Conservation (phyloP, 2,113 vertebrate genomes). For the Emydocephalus ijimae region DNA sequence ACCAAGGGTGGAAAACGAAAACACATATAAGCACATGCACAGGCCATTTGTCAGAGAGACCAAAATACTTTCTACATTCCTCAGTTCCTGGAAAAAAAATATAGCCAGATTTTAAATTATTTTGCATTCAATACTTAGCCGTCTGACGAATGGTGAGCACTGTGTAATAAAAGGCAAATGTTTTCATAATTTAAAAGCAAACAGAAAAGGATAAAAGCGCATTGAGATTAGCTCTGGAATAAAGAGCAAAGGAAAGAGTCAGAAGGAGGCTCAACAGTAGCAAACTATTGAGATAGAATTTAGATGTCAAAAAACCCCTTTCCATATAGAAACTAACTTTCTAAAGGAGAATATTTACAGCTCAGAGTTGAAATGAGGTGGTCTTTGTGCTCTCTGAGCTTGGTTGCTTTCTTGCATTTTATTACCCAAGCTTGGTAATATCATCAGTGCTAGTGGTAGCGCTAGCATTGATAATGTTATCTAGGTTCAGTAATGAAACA, state of each 20-base stretch:
- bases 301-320: not conserved
- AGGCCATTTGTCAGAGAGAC: constrained; percentile 1
- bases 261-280: not conserved
- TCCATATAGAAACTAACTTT: not conserved
- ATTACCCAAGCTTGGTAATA: not conserved
- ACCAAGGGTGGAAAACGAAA: not conserved
- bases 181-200: constrained; percentile 18
- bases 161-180: constrained; percentile 25
- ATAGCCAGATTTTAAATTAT: constrained; percentile 7
- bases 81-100: constrained; percentile 14
- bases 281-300: not conserved
- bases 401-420: not conserved
- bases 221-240: not conserved
- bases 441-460: not conserved
- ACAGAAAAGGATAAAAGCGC: not conserved
- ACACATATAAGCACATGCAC: not conserved
- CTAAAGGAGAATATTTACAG: not conserved
- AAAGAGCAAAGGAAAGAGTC: not conserved
- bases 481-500: not conserved
- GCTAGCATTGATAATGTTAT: not conserved
- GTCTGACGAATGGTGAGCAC: not conserved
- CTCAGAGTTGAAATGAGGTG: not conserved
- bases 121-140: constrained; percentile 14
- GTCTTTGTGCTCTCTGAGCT: not conserved
- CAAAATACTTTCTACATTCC: constrained; percentile 19